Percentiles rank a stretch among this genome's conserved stretches.
Evolutionary conservation across 2,888 invertebrate genomes (phyloP).

Genomic region (Tipula vernalis): DNA sequence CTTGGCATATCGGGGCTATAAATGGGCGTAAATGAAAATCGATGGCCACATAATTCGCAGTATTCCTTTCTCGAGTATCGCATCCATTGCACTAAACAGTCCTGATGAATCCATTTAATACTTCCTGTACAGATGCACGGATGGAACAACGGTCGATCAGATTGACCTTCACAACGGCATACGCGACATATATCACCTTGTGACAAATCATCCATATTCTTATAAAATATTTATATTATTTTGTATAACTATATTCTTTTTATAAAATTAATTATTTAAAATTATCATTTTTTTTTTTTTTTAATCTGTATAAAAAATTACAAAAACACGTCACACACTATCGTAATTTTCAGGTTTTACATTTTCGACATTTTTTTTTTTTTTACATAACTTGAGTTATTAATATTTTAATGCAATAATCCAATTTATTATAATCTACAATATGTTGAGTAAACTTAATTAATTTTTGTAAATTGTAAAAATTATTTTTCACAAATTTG

Average conservation of each 20-base stretch:
- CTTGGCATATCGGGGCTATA: slow-evolving; percentile 99
- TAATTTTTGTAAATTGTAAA: background rate
- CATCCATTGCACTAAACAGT: slow-evolving; percentile 98
- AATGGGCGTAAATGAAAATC: slow-evolving; percentile 96
- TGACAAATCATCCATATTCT: slow-evolving; percentile 33
- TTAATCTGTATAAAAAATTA: background rate
- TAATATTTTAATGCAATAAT: background rate
- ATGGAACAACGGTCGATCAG: slow-evolving; percentile 89
- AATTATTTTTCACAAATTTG: background rate
- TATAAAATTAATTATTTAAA: background rate
- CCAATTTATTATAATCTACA: background rate
- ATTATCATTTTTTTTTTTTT: background rate
- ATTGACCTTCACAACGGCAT: slow-evolving; percentile 86
- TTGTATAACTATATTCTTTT: background rate
- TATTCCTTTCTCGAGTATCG: slow-evolving; percentile 97
- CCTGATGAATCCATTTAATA: slow-evolving; percentile 98
- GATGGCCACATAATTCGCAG: slow-evolving; percentile 94
- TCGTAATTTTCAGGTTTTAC: background rate
- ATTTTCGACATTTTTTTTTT: background rate
- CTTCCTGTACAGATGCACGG: slow-evolving; percentile 99
- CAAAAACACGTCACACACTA: slow-evolving; percentile 5
- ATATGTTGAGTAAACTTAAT: background rate
- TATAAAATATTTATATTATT: background rate
- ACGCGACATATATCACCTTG: slow-evolving; percentile 90
- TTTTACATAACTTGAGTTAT: background rate